Percentiles rank a stretch among this genome's conserved stretches.
Evolutionary conservation across 2,888 invertebrate species (phyloP).

Genomic region (Drosophila testacea): DNA sequence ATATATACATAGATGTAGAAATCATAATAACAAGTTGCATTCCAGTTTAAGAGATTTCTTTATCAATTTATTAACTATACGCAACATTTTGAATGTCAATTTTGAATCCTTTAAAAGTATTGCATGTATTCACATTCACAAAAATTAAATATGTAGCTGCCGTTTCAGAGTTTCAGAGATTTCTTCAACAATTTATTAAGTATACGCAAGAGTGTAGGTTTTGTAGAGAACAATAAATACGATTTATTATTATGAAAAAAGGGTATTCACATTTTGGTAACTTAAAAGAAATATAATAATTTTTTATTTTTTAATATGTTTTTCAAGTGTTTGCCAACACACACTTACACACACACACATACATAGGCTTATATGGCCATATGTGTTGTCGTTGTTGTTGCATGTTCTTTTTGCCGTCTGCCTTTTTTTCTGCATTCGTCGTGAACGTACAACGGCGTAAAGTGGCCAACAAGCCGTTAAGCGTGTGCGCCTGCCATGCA

Average conservation of each 20-base stretch:
- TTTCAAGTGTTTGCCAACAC: constrained; percentile 42
- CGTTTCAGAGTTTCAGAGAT: not conserved
- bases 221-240: not conserved
- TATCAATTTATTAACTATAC: not conserved
- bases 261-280: constrained; percentile 3
- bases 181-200: not conserved
- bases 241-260: not conserved
- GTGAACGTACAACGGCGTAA: constrained; percentile 64
- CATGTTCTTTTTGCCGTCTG: constrained; percentile 43
- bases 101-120: too few species aligned
- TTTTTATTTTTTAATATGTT: constrained; percentile 39
- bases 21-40: too few species aligned
- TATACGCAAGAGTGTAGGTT: not conserved
- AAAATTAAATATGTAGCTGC: too few species aligned
- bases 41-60: not conserved
- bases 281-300: not conserved
- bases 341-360: constrained; percentile 7
- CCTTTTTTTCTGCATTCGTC: constrained; percentile 38
- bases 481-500: constrained; percentile 51
- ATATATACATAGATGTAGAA: too few species aligned
- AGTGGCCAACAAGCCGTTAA: constrained; percentile 80
- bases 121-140: too few species aligned
- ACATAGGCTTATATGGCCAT: constrained; percentile 5
- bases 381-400: constrained; percentile 9
- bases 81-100: too few species aligned